A percentile compares a stretch with the other conserved stretches of the same genome.
These are phyloP conservation scores for Papilio elwesi DNA, from an alignment of 2,888 invertebrate species.

Conservation along the genomic window DNA sequence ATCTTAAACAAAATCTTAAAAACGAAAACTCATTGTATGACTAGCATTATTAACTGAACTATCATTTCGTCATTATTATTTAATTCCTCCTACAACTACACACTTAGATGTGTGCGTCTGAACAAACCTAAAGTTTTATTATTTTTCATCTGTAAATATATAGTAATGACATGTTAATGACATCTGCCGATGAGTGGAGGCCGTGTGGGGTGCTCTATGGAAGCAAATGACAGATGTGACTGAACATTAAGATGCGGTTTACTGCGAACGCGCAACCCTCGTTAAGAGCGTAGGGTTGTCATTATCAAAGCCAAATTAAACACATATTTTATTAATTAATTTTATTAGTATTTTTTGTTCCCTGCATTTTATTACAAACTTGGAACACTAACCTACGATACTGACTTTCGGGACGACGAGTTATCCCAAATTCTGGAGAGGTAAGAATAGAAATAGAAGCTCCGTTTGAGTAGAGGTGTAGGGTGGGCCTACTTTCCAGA, in stretches of 20 bases:
- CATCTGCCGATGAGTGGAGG: conserved; percentile 49
- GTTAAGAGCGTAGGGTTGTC: conserved; percentile 26
- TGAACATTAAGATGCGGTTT: conserved; percentile 47
- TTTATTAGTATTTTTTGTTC: no score
- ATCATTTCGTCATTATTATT: background rate
- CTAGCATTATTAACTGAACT: background rate
- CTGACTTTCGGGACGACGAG: no score
- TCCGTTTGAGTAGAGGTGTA: no score
- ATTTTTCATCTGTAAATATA: conserved; percentile 45
- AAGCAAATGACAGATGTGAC: conserved; percentile 49
- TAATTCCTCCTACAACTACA: background rate
- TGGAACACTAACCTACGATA: no score
- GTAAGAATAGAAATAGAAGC: no score
- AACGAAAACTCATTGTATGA: no score
- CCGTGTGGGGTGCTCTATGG: conserved; percentile 47
- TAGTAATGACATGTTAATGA: conserved; percentile 47
- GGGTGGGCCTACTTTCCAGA: no score
- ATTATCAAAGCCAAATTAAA: background rate
- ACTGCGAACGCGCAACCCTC: conserved; percentile 34
- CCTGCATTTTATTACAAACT: no score
- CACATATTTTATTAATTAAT: background rate
- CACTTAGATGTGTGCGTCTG: background rate
- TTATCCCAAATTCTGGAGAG: no score
- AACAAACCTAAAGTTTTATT: background rate
- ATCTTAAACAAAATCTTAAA: no score